phyloP scores from a whole-genome alignment of 1,140 invertebrate genomes.

The Drosophila kepulauana region DNA sequence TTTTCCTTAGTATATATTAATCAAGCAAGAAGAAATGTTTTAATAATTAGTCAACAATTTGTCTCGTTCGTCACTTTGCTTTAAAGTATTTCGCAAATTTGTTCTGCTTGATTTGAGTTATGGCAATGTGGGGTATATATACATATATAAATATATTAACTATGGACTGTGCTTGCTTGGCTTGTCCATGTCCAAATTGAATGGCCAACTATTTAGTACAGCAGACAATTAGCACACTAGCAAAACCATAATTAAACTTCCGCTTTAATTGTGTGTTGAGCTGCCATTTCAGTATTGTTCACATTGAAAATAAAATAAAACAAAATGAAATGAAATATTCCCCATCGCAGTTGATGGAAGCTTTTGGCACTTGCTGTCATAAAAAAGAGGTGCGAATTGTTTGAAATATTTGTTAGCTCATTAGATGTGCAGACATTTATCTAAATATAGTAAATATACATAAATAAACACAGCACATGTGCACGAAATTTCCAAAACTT shows the following conservation, averaged over 20 bases:
- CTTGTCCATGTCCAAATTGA: constrained; percentile 25
- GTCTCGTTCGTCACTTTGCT: neutral
- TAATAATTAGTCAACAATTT: neutral
- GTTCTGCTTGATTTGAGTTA: neutral
- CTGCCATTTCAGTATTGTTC: constrained; percentile 21
- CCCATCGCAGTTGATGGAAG: constrained; percentile 2
- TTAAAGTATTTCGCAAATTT: neutral
- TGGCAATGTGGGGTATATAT: neutral
- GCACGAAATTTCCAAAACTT: neutral
- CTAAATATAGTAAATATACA: neutral
- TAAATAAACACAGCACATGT: constrained; percentile 19
- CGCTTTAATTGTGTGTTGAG: constrained; percentile 56
- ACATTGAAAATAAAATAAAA: neutral
- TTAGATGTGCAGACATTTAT: constrained; percentile 12
- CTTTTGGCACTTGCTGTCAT: neutral
- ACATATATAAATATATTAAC: no score
- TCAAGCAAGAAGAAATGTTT: neutral
- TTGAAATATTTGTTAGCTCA: constrained; percentile 24
- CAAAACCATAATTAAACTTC: constrained; percentile 72
- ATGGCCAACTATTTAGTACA: constrained; percentile 47
- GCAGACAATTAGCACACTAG: constrained; percentile 65
- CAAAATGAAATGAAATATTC: constrained; percentile 10
- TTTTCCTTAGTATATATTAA: no score
- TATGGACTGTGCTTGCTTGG: constrained; percentile 3
- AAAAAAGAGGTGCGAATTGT: constrained; percentile 39